Percentiles rank a stretch among this genome's conserved stretches.
phyloP scores from a whole-genome alignment of 2,113 vertebrate species.

The Elaphurus davidianus region DNA sequence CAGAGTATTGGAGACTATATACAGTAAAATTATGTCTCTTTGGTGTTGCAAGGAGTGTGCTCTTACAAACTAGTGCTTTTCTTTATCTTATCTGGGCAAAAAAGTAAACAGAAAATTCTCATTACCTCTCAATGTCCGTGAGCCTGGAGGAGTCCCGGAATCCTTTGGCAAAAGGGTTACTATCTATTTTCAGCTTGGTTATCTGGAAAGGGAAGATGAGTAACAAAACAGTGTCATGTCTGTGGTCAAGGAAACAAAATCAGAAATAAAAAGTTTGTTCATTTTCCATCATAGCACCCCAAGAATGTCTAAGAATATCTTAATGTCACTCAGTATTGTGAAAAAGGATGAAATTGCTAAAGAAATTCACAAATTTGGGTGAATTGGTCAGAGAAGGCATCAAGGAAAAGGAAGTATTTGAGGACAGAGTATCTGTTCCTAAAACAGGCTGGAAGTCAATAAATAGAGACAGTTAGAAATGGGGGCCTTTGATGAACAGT shows the following conservation, averaged over 20 bases:
- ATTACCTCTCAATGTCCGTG: slow-evolving; percentile 99
- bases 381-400: neutral
- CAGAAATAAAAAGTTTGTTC: neutral
- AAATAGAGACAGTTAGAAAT: neutral
- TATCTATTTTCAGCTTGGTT: slow-evolving; percentile 99
- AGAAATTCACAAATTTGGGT: neutral
- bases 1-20: neutral
- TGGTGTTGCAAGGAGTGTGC: slow-evolving; percentile 67
- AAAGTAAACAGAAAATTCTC: slow-evolving; percentile 85
- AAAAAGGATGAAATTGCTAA: neutral
- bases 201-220: slow-evolving; percentile 87
- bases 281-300: neutral
- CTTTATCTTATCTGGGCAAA: slow-evolving; percentile 78
- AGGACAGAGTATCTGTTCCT: neutral
- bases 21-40: slow-evolving; percentile 45
- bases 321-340: neutral
- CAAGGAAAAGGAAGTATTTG: neutral
- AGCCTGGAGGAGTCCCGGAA: slow-evolving; percentile 99
- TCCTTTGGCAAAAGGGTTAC: slow-evolving; percentile 99
- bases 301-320: neutral
- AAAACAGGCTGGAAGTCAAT: neutral
- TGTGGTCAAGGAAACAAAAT: slow-evolving; percentile 2
- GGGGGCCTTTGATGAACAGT: neutral
- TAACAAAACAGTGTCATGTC: slow-evolving; percentile 36
- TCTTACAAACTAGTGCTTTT: slow-evolving; percentile 72